Base-by-base conservation (phyloP, 1,140 invertebrate genomes). In the Aphelenchoides avenae region DNA sequence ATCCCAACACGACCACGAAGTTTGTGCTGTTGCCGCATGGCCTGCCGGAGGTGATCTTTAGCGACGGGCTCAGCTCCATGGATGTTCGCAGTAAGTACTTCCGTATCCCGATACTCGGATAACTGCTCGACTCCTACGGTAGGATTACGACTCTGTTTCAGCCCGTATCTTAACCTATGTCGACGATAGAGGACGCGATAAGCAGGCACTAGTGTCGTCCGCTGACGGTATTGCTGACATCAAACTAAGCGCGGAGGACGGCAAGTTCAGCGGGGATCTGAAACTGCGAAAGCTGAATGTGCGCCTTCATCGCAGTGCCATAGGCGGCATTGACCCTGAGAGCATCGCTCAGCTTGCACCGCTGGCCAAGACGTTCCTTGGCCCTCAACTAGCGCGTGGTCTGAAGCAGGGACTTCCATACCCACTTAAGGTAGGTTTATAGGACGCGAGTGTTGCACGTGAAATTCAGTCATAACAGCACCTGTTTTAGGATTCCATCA, bases 171-270 rank as follows among this genome's bases (percentile, higher is more conserved):
- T 75, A 9, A 77, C 74, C 15, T 71, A 76, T 37, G 68, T 75
- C 7, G 52, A 60, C 18, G 64, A 68, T 47, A 5, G 42, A 18
- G 31, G 31, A n/a, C 54, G 43, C 1, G 66, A 70, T 7, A 43
- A 41, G n/a, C 72, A 75, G 48, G 65, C 77, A 48, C 50, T 75
- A 6, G 72, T 75, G 31, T 71, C 75, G 5, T 76, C 72, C 6
- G 75, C 75, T 13, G 72, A 76, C 22, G 72, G 74, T 13, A 52
- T 75, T 31, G 74, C 74, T 0, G 72, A 75, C 47, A 66, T 75
- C 20, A 54, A 53, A 18, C 46, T 75, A 33, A 48, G 49, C 9
- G 74, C 74, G 7, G 71, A 64, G n/a, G 52, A 69, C 37, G 66
- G 53, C 34, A 70, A 55, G 29, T 55, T 75, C 24, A 57, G 50